Evolutionary conservation across 2,113 vertebrate species (phyloP).

Genomic region (Sylvilagus bachmani): DNA sequence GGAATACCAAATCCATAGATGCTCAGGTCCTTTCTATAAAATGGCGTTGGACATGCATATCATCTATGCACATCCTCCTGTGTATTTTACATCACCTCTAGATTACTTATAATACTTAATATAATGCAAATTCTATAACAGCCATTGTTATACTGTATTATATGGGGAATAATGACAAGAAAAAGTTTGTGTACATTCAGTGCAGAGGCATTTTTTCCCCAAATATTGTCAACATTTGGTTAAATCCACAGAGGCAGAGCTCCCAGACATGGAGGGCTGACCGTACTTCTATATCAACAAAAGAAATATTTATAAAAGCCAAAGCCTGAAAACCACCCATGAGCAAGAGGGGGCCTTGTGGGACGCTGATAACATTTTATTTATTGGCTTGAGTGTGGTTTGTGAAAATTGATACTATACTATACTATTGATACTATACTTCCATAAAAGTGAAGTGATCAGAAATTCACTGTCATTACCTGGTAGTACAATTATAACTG

Average conservation of each 20-base stretch:
- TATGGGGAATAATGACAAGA: neutral
- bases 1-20: neutral
- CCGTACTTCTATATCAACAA: neutral
- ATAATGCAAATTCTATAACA: neutral
- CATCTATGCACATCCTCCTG: neutral
- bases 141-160: neutral
- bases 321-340: neutral
- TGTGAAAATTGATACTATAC: no score
- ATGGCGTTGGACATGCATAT: neutral
- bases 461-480: slow-evolving; percentile 48
- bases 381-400: slow-evolving; percentile 19
- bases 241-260: neutral
- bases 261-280: neutral
- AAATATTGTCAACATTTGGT: neutral
- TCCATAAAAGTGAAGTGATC: slow-evolving; percentile 45
- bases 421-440: no score
- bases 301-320: neutral
- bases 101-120: neutral
- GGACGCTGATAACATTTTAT: neutral
- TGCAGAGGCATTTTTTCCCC: neutral
- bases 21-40: neutral
- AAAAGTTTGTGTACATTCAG: neutral
- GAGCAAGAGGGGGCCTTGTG: neutral
- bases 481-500: slow-evolving; percentile 13
- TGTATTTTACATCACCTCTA: neutral